A percentile compares a stretch with the other conserved stretches of the same genome.
These are phyloP conservation scores for Globodera ellingtonae DNA, from an alignment of 1,140 invertebrate genomes.

Conservation along the genomic window DNA sequence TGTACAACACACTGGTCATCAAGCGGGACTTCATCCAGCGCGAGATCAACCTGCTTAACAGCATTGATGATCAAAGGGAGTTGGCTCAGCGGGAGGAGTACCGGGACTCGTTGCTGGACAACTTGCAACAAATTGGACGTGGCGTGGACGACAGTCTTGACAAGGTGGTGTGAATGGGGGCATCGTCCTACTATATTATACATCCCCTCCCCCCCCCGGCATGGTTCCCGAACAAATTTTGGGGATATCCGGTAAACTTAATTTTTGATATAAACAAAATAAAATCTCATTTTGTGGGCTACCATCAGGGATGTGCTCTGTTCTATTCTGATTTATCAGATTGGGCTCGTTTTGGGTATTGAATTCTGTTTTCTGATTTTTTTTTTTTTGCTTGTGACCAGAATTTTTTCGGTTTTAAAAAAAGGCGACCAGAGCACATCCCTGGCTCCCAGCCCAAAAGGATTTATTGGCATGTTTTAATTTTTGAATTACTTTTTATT, in stretches of 20 bases:
- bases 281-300: too few relatives aligned
- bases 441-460: not conserved
- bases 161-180: conserved; percentile 30
- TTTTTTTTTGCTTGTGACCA: too few relatives aligned
- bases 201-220: too few relatives aligned
- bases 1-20: conserved; percentile 93
- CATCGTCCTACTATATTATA: not conserved
- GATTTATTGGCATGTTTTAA: too few relatives aligned
- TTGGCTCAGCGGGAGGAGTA: conserved; percentile 68
- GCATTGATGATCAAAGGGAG: conserved; percentile 87
- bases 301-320: too few relatives aligned
- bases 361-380: too few relatives aligned
- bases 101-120: conserved; percentile 58
- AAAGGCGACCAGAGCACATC: too few relatives aligned
- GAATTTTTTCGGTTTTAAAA: too few relatives aligned
- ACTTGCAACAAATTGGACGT: conserved; percentile 66
- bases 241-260: not conserved
- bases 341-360: too few relatives aligned
- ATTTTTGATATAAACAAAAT: not conserved
- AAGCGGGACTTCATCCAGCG: conserved; percentile 86
- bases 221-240: too few relatives aligned
- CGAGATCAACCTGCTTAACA: conserved; percentile 86
- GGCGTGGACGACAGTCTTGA: conserved; percentile 48
- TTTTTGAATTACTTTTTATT: not conserved
- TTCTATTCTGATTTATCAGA: too few relatives aligned